Conservation (phyloP, 2,797 vertebrate genomes). For the Rhabdomys pumilio region DNA sequence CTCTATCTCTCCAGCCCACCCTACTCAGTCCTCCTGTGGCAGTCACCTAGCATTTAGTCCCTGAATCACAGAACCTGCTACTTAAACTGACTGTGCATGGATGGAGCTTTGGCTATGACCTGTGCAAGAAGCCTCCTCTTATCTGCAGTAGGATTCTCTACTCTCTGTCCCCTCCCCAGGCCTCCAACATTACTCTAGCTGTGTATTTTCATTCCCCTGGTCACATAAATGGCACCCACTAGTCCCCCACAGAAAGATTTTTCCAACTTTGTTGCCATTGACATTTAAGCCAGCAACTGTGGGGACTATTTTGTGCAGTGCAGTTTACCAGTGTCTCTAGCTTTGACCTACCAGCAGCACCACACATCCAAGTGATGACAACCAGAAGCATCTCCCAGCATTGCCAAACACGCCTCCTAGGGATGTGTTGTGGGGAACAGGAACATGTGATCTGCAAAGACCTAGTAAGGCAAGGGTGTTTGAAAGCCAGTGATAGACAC, state of each 20-base stretch:
- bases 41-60: not conserved
- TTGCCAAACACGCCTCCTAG: not conserved
- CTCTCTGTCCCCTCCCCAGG: not conserved
- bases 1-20: not conserved
- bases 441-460: not conserved
- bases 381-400: not conserved
- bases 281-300: not conserved
- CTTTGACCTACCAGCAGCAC: not conserved
- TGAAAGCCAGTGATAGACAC: not conserved
- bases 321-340: not conserved
- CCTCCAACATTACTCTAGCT: not conserved
- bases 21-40: not conserved
- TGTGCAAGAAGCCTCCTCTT: not conserved
- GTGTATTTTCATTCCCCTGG: not conserved
- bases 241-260: not conserved
- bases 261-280: not conserved
- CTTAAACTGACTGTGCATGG: not conserved
- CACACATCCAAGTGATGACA: not conserved
- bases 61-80: not conserved
- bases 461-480: slow-evolving; percentile 16
- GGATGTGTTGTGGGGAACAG: not conserved
- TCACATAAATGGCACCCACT: not conserved
- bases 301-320: not conserved
- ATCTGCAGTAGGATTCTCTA: not conserved
- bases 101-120: not conserved